phyloP scores from a whole-genome alignment of 2,113 vertebrate species.

The Felis catus region F.catus_Fca126_mat1.0 CM031424.1:70699501-70700000 shows the following conservation, averaged over 20 bases:
- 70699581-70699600: neutral
- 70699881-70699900: neutral
- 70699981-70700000: neutral
- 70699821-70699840: neutral
- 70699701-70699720: neutral
- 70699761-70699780: neutral
- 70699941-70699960: neutral
- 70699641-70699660: neutral
- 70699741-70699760: neutral
- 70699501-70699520: neutral
- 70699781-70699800: neutral
- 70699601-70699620: neutral
- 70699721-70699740: neutral
- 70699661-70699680: neutral
- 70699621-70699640: neutral
- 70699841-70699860: neutral
- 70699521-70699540: neutral
- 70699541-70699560: neutral
- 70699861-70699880: neutral
- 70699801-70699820: conserved; percentile 12
- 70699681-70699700: neutral
- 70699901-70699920: neutral
- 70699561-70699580: too few relatives aligned
- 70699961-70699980: neutral
- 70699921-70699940: neutral